Evolutionary conservation across 2,797 vertebrate genomes (phyloP).

Genomic region (Protonibea diacanthus): DNA sequence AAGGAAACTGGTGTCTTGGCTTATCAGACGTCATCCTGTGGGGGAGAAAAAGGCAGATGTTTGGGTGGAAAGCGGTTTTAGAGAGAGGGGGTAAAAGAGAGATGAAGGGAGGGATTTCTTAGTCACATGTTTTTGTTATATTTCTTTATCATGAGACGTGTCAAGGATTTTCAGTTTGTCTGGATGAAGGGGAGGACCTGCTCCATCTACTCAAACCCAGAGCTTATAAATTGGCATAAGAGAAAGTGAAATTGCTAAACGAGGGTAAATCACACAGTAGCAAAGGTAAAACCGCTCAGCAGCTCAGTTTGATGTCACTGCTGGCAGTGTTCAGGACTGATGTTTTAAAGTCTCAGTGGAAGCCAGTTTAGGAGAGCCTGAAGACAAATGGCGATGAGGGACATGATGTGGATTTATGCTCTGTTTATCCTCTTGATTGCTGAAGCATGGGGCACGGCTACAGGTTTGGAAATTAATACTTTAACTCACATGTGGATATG

Average conservation of each 20-base stretch:
- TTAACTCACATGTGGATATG: neutral
- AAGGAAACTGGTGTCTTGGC: conserved; percentile 66
- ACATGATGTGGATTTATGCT: conserved; percentile 54
- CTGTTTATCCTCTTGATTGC: conserved; percentile 39
- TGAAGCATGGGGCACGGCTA: conserved; percentile 30
- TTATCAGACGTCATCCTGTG: conserved; percentile 62
- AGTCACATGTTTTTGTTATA: conserved; percentile 41
- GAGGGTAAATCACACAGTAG: neutral
- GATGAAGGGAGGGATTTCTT: conserved; percentile 61
- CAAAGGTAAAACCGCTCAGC: neutral
- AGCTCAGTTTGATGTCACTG: neutral
- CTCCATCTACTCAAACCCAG: neutral
- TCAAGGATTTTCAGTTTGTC: conserved; percentile 13
- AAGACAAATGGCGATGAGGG: conserved; percentile 34
- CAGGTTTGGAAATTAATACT: conserved; percentile 72
- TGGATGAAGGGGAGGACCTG: conserved; percentile 10
- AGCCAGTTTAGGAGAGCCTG: conserved; percentile 30
- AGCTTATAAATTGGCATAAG: neutral
- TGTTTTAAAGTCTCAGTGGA: neutral
- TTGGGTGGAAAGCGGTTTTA: conserved; percentile 57
- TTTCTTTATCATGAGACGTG: neutral
- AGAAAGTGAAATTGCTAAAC: conserved; percentile 14
- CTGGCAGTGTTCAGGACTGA: conserved; percentile 10
- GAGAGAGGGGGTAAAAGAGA: conserved; percentile 47
- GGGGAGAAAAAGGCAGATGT: conserved; percentile 52